Conservation (phyloP, 2,888 invertebrate species). For the Eupithecia exiguata region DNA sequence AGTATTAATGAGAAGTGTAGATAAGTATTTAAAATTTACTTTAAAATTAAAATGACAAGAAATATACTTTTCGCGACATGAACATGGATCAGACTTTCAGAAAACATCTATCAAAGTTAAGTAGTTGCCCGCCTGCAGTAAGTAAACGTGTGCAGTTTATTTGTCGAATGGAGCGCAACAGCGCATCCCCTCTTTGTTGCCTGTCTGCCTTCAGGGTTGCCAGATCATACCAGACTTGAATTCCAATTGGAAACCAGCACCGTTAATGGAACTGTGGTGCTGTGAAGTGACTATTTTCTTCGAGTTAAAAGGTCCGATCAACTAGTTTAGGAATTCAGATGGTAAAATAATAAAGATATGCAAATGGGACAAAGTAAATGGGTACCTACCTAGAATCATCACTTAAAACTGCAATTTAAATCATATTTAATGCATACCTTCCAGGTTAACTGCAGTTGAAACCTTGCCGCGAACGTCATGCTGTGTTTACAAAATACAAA, state of each 20-base stretch:
- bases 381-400: too few relatives aligned
- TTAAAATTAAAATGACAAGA: neutral
- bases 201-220: slow-evolving; percentile 64
- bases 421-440: too few relatives aligned
- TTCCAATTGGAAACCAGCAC: neutral
- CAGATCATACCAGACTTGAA: slow-evolving; percentile 35
- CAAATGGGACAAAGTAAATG: too few relatives aligned
- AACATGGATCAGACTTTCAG: slow-evolving; percentile 26
- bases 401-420: too few relatives aligned
- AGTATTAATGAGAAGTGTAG: neutral
- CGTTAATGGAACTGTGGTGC: neutral
- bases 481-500: too few relatives aligned
- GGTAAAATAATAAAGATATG: neutral
- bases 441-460: too few relatives aligned
- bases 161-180: slow-evolving; percentile 72
- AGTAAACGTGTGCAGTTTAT: slow-evolving; percentile 65
- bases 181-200: slow-evolving; percentile 60
- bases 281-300: neutral
- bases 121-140: slow-evolving; percentile 41
- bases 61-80: neutral
- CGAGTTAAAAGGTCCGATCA: neutral
- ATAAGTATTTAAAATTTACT: neutral
- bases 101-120: slow-evolving; percentile 41
- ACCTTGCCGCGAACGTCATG: too few relatives aligned
- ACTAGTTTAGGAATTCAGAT: neutral